Evolutionary conservation across 2,797 vertebrate species (phyloP), one percentile per base, ranked within the genome.

Genomic region (Graptemys geographica): DNA sequence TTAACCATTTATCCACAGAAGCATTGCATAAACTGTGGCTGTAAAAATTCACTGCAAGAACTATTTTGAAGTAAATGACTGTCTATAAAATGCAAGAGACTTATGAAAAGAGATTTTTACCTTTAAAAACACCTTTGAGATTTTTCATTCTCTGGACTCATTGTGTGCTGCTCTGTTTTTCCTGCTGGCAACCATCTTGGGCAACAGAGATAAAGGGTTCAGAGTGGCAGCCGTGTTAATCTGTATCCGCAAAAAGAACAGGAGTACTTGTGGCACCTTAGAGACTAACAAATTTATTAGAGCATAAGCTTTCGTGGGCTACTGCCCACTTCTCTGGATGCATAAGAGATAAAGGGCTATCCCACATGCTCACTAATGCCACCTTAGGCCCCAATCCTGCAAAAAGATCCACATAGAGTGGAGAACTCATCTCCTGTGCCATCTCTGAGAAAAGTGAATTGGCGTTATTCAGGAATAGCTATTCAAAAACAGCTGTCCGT

Each of bases 1-100:
- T 97, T 96, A 96, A 97, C 93, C 90, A 87, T 97, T 97, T 97
- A 93, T 90, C 89, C 49, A 80, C 79, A 95, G 78, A 95, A 95
- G 23, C 49, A 92, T 6, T 84, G 69, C 78, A 79, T 94, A 96
- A 97, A 33, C 53, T 95, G 28, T 41, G 62, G 52, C 51, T 89
- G 41, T 94, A 96, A 97, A 98, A 95, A 87, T 82, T 96, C 87
- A 93, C 51, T 49, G 74, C 51, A 86, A 90, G 27, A 88, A 88
- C 56, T 96, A 94, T 91, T 97, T 96, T 88, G 84, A 87, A 88
- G 83, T 41, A 93, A 95, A 96, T 96, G 47, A 72, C 84, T 95
- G 9, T 74, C 47, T 90, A 87, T 94, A 96, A 97, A 96, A 92
- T 79, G 84, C 2, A 88, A 83, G 90, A 92, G 37, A 81, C 8